Evolutionary conservation across 2,113 vertebrate species (phyloP).

Genomic region (Hassar affinis): DNA sequence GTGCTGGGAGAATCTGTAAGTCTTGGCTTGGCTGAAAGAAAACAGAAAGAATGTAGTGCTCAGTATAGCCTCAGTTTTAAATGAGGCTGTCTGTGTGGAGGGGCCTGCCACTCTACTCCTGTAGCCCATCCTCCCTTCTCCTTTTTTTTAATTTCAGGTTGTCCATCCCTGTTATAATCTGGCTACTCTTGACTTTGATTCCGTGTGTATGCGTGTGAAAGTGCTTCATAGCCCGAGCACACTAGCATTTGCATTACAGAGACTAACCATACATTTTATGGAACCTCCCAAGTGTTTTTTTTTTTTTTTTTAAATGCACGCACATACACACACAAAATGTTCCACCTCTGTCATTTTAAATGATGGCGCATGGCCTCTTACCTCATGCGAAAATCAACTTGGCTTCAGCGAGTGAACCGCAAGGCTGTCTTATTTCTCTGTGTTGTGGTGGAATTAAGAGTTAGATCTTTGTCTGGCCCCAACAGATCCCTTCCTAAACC

Average conservation of each 20-base stretch:
- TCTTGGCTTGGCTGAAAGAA: slow-evolving; percentile 16
- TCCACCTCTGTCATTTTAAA: slow-evolving; percentile 5
- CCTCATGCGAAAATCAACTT: slow-evolving; percentile 12
- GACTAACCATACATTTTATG: not conserved
- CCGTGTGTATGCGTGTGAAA: not conserved
- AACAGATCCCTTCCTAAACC: slow-evolving; percentile 17
- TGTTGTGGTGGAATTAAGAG: not conserved
- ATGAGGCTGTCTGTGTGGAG: slow-evolving; percentile 41
- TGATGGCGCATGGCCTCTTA: not conserved
- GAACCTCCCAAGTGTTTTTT: not conserved
- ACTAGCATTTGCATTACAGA: not conserved
- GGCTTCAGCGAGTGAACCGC: not conserved
- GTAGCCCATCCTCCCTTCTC: slow-evolving; percentile 2
- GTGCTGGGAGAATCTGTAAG: slow-evolving; percentile 41
- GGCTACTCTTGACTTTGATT: not conserved
- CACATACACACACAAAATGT: not conserved
- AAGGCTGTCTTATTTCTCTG: slow-evolving; percentile 1
- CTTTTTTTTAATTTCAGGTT: not conserved
- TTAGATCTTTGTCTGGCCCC: slow-evolving; percentile 7
- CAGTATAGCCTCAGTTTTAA: slow-evolving; percentile 38
- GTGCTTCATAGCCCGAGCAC: not conserved
- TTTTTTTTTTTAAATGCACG: not conserved
- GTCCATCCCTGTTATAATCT: slow-evolving; percentile 24
- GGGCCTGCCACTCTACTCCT: slow-evolving; percentile 6
- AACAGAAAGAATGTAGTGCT: slow-evolving; percentile 18